Evolutionary conservation across 2,888 invertebrate genomes (phyloP), one percentile per base, ranked within the genome.

Genomic region (Dysmachus trigonus): DNA sequence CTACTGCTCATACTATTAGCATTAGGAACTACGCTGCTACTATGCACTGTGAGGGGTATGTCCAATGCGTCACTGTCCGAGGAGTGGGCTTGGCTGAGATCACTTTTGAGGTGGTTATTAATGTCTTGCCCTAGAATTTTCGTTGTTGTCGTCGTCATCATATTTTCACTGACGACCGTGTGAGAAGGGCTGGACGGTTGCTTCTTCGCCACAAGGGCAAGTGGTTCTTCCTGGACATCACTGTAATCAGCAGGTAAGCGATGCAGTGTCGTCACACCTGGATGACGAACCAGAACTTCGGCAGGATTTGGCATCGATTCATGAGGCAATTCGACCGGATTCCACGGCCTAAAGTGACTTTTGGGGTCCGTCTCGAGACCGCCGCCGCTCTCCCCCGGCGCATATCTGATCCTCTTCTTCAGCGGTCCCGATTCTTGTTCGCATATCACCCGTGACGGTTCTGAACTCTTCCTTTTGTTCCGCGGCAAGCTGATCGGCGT

Each of bases 341-440:
- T 95, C 96, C 95, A 96, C 6, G 95, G 95, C 88, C 95, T 92
- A 90, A 95, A 96, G 1, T 93, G 94, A 87, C 91, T 92, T 86
- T 90, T 91, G 30, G 90, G 88, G 89, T 86, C 86, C 72, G 72
- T 77, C 77, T 87, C 92, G 92, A 85, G 87, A 31, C 81, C n/a
- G 15, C 7, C 27, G 30, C 27, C n/a, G n/a, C n/a, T n/a, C 82
- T 5, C 83, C 47, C 2, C 83, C 2, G 90, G 90, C 18, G 93
- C 93, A 86, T 94, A 93, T 38, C 95, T 94, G 90, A 95, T 94
- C 72, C 96, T 93, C 90, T 96, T 96, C 91, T 96, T 95, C 0
- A 95, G 93, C 0, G 96, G 96, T 1, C 94, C 93, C 88, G 93
- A 90, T 86, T 92, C 93, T 22, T 91, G 90, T 51, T 93, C 92